Evolutionary conservation across 2,113 vertebrate genomes (phyloP).

Genomic region (Neogale vison): DNA sequence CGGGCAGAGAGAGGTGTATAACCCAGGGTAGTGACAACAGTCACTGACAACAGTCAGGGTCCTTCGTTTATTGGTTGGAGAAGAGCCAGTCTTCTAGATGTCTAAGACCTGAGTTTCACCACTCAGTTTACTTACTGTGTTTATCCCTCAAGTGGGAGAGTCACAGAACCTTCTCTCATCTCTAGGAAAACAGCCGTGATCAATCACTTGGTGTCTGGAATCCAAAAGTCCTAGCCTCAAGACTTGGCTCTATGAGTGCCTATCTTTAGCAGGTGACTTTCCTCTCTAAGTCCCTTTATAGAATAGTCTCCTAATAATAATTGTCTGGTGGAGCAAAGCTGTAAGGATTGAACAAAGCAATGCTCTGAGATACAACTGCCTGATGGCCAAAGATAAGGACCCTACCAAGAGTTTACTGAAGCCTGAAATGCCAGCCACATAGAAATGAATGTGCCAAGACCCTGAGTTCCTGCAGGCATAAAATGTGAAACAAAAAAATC

Average conservation of each 20-base stretch:
- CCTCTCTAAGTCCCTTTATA: background rate
- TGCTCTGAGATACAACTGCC: background rate
- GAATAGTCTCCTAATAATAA: background rate
- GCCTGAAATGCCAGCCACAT: background rate
- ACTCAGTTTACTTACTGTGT: background rate
- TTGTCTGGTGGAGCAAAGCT: background rate
- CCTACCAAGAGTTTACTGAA: background rate
- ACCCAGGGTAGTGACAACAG: background rate
- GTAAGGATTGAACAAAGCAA: background rate
- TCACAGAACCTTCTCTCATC: background rate
- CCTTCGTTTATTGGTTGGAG: background rate
- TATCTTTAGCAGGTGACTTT: background rate
- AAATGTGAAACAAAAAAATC: background rate
- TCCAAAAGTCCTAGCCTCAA: background rate
- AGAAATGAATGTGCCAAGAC: too few relatives aligned
- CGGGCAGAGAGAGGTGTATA: background rate
- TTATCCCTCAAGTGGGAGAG: background rate
- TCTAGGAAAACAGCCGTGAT: background rate
- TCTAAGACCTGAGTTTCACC: background rate
- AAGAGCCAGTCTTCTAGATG: background rate
- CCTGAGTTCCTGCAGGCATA: background rate
- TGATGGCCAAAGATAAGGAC: background rate
- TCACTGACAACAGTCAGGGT: background rate
- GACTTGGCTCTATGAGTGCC: background rate
- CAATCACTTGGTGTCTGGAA: background rate